Percentiles rank a stretch among this genome's conserved stretches.
phyloP scores from a whole-genome alignment of 2,797 vertebrate genomes.

The Sebastes minor region DNA sequence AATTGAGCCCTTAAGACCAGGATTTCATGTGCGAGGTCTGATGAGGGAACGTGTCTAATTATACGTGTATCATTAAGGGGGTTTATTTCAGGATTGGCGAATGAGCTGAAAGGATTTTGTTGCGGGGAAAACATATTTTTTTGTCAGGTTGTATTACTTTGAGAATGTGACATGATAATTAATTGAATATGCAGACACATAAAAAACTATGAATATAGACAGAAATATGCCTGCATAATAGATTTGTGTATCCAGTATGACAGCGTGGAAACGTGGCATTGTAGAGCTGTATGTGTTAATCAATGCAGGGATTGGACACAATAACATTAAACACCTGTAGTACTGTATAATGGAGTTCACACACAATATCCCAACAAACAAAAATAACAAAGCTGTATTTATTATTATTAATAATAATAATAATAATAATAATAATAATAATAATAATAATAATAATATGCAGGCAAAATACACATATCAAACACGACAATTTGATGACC shows the following conservation, averaged over 20 bases:
- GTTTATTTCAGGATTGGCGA: constrained; percentile 11
- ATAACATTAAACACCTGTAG: background rate
- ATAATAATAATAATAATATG: too few relatives aligned
- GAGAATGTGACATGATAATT: background rate
- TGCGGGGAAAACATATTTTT: background rate
- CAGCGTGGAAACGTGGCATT: background rate
- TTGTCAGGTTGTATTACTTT: background rate
- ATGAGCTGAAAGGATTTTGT: constrained; percentile 19
- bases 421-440: too few relatives aligned
- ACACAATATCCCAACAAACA: background rate
- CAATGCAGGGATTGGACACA: background rate
- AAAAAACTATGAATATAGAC: background rate
- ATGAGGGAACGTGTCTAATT: constrained; percentile 38
- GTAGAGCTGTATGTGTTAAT: background rate
- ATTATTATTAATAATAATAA: too few relatives aligned
- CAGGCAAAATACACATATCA: too few relatives aligned
- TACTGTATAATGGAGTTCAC: background rate
- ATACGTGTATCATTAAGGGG: constrained; percentile 12
- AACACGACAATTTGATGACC: too few relatives aligned
- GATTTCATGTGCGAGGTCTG: constrained; percentile 26
- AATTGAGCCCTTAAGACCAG: constrained; percentile 30
- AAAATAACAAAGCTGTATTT: too few relatives aligned
- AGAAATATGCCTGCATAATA: background rate
- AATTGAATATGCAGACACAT: background rate
- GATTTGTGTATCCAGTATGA: background rate